Evolutionary conservation across 2,888 invertebrate genomes (phyloP), one percentile per base, ranked within the genome.

Genomic region (Torymus texanus): DNA sequence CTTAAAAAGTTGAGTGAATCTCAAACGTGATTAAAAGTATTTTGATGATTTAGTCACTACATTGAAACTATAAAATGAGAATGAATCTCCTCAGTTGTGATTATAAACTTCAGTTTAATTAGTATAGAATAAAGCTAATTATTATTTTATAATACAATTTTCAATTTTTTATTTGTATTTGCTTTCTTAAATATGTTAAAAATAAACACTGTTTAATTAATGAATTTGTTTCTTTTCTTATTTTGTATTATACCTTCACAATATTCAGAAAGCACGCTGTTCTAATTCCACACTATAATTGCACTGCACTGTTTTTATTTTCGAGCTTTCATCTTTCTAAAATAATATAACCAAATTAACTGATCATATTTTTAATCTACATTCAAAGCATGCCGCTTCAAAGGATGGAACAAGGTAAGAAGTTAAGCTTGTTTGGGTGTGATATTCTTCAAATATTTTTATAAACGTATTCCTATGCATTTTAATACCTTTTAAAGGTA

Each of bases 321-420:
- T 29, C n/a, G 18, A 50, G 18, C 56, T 56, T 56, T 56, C 21
- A 61, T 66, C 18, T 55, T 18, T 78, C 50, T 51, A 66, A n/a
- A 65, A 58, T 13, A 29, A 21, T n/a, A 68, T 29, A n/a, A 24
- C 51, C 51, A 56, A 21, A 21, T 73, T 76, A 10, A 77, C 74
- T 74, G n/a, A 74, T 50, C 29, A 70, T 62, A 5, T 66, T 62
- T 67, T 78, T 51, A 78, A 77, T 73, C 63, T 73, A 13, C 41
- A 65, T 80, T 76, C 53, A 75, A 81, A 81, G 81, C 78, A 87
- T 87, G 86, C 85, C 67, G 83, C 85, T 84, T 82, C 66, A 82
- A 84, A 83, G 83, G 83, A 83, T 73, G 21, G 71, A 66, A 76
- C 75, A 21, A 84, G 85, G 84, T 83, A 85, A 85, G 82, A 76